phyloP scores from a whole-genome alignment of 2,113 vertebrate genomes.

The Acrocephalus kingi region DNA sequence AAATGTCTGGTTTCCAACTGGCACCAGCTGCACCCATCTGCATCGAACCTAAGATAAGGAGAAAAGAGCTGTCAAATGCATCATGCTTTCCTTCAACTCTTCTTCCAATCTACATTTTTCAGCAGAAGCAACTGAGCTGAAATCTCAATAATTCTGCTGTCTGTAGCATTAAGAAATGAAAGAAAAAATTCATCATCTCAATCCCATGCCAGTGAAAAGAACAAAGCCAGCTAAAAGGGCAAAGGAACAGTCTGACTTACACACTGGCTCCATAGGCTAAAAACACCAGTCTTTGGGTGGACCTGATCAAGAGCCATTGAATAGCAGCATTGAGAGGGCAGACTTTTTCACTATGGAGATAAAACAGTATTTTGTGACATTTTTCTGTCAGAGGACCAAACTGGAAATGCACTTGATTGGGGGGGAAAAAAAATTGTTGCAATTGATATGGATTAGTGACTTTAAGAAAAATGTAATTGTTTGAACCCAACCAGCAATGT shows the following conservation, averaged over 20 bases:
- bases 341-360: not conserved
- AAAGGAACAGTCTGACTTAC: not conserved
- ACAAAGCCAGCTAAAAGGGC: not conserved
- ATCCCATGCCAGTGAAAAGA: not conserved
- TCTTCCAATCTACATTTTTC: not conserved
- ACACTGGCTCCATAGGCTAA: not conserved
- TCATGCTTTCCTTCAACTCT: conserved; percentile 11
- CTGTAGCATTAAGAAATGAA: not conserved
- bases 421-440: not conserved
- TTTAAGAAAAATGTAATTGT: not conserved
- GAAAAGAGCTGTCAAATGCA: conserved; percentile 5
- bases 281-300: not conserved
- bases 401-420: not conserved
- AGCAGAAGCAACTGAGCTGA: conserved; percentile 24
- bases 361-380: not conserved
- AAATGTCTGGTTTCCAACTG: conserved; percentile 14
- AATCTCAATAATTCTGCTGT: conserved; percentile 28
- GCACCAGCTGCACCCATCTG: conserved; percentile 45
- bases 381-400: not conserved
- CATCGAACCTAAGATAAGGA: not conserved
- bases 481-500: not conserved
- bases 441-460: not conserved
- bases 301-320: not conserved
- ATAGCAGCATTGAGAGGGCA: not conserved
- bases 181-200: not conserved